phyloP scores from a whole-genome alignment of 2,888 invertebrate species.

The Alsophila aescularia region DNA sequence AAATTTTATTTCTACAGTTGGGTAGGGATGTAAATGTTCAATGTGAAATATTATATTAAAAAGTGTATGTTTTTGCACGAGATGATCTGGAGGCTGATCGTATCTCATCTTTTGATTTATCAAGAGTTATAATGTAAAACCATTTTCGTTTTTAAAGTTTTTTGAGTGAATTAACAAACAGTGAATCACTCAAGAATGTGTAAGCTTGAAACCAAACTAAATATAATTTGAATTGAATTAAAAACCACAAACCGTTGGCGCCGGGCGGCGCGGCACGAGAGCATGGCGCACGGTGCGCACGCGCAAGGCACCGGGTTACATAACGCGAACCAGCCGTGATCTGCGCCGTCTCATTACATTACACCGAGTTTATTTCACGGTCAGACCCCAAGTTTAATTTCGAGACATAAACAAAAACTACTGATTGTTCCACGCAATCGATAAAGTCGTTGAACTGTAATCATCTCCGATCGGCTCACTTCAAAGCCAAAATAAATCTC shows the following conservation, averaged over 20 bases:
- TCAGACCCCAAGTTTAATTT: constrained; percentile 51
- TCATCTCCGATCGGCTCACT: constrained; percentile 31
- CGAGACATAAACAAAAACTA: constrained; percentile 34
- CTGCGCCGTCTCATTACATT: constrained; percentile 39
- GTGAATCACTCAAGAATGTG: too few species aligned
- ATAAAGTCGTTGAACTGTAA: constrained; percentile 34
- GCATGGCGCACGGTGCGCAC: constrained; percentile 35
- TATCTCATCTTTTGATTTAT: too few species aligned
- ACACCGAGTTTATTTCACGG: constrained; percentile 52
- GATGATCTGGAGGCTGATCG: not conserved
- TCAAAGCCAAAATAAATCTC: constrained; percentile 33
- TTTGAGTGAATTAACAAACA: too few species aligned
- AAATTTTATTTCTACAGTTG: constrained; percentile 4
- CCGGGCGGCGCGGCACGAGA: constrained; percentile 33
- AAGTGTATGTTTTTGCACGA: not conserved
- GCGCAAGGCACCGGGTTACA: constrained; percentile 59
- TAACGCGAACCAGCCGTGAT: constrained; percentile 69
- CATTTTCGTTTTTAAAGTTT: too few species aligned
- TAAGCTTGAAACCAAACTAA: constrained; percentile 43
- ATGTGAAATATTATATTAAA: not conserved
- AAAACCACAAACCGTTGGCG: constrained; percentile 59
- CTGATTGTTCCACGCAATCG: constrained; percentile 26
- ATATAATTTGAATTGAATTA: too few species aligned
- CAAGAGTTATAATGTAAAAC: too few species aligned
- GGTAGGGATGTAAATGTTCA: not conserved